Base-by-base conservation (phyloP, 2,888 invertebrate species). In the Laothoe populi region DNA sequence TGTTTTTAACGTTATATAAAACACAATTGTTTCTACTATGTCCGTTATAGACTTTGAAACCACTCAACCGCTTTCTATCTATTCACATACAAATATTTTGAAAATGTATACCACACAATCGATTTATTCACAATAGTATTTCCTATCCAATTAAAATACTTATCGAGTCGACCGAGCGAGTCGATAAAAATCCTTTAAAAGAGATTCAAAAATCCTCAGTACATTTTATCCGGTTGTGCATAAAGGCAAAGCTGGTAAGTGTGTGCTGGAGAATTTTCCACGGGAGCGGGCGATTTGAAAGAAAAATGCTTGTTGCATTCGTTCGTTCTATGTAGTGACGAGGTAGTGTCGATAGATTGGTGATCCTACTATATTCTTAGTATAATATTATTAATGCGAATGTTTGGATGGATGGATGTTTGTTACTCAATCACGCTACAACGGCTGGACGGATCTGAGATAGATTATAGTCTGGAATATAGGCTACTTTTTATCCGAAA, bases 251-350 rank as follows among this genome's bases (percentile, higher is more conserved):
- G 64, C 71, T 67, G 67, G 69, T 67, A 72, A 77, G 72, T 71
- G 66, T 70, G 67, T 70, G 68, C 59, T 64, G 66, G 69, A 66
- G 66, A 74, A 70, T 69, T 75, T 75, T 73, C 68, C 64, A 67
- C 70, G 71, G 70, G 69, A 70, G 70, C 64, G 67, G 75, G 68
- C 67, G 69, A 70, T 75, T 71, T 74, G 69, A 73, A 77, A 75
- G 79, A 74, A 77, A 72, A 75, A 71, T 77, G 73, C 68, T 75
- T 73, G 76, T 70, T 69, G 74, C 73, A 71, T 77, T 78, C 73
- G 72, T 31, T 65, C 64, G 61, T 49, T 23, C 16, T 48, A 16
- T 23, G 35, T 40, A 46, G 46, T 19, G 59, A 35, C 8, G 42
- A 10, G 44, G 5, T n/a, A 4, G 23, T 19, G 16, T 59, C 59